Percentiles rank a stretch among this genome's conserved stretches.
Conservation (phyloP, 2,113 vertebrate species). For the Corvus cornix region DNA sequence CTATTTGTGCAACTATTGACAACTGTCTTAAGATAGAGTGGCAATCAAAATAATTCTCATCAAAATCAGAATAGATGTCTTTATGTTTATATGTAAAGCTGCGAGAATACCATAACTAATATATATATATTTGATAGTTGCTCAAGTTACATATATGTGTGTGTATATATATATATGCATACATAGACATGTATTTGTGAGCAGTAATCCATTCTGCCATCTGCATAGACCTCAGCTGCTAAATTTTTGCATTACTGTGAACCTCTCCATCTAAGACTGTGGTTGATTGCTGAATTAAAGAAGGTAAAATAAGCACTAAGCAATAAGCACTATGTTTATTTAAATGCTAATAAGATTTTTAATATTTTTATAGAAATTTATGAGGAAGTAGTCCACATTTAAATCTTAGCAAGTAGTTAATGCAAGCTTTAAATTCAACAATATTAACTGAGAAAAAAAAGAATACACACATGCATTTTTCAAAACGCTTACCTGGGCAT, state of each 20-base stretch:
- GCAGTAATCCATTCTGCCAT: not conserved
- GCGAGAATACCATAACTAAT: not conserved
- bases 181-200: not conserved
- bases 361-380: not conserved
- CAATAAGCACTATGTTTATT: not conserved
- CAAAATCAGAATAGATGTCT: not conserved
- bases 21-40: not conserved
- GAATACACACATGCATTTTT: not conserved
- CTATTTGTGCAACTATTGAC: not conserved
- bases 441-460: not conserved
- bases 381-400: not conserved
- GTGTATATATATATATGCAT: not conserved
- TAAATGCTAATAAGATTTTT: not conserved
- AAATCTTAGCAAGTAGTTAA: not conserved
- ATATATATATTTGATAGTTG: not conserved
- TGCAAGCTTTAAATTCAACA: not conserved
- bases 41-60: not conserved
- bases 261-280: not conserved
- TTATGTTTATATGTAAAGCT: not conserved
- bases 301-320: not conserved
- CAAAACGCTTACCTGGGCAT: not conserved
- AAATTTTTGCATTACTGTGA: not conserved
- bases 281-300: not conserved
- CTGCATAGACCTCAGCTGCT: not conserved
- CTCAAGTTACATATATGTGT: not conserved